Evolutionary conservation across 2,113 vertebrate species (phyloP).

Genomic region (Genyomyrus donnyi): DNA sequence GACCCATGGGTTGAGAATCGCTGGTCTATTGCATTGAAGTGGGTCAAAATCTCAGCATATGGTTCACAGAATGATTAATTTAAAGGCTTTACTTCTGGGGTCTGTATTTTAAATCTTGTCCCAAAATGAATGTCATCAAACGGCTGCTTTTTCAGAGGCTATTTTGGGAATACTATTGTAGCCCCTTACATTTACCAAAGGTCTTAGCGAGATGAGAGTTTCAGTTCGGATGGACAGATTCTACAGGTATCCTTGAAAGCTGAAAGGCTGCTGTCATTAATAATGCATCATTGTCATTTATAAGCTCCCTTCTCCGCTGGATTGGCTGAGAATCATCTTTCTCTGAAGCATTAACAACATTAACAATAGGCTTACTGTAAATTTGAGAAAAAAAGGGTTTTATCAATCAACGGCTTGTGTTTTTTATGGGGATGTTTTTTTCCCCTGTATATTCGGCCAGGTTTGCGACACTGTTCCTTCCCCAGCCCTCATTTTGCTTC

Average conservation of each 20-base stretch:
- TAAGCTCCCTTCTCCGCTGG: background rate
- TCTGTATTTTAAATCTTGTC: background rate
- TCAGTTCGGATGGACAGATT: background rate
- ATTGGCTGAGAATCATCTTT: background rate
- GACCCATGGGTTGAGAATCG: too few species aligned
- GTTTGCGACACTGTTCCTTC: background rate
- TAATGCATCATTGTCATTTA: background rate
- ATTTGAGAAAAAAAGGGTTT: background rate
- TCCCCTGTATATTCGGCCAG: background rate
- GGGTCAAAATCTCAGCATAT: constrained; percentile 5
- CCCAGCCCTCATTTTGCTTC: background rate
- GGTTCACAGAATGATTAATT: background rate
- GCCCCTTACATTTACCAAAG: background rate
- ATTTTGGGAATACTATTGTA: background rate
- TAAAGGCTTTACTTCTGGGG: background rate
- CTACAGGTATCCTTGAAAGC: background rate
- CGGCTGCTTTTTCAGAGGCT: background rate
- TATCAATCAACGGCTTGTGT: background rate
- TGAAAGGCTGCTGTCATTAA: background rate
- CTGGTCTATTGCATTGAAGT: background rate
- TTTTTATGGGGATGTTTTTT: background rate
- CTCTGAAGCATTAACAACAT: background rate
- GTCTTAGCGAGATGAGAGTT: background rate
- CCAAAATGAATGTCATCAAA: background rate
- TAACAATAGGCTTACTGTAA: background rate